A percentile compares a stretch with the other conserved stretches of the same genome.
Conservation (phyloP, 2,113 vertebrate genomes). For the Glaucomys volans region DNA sequence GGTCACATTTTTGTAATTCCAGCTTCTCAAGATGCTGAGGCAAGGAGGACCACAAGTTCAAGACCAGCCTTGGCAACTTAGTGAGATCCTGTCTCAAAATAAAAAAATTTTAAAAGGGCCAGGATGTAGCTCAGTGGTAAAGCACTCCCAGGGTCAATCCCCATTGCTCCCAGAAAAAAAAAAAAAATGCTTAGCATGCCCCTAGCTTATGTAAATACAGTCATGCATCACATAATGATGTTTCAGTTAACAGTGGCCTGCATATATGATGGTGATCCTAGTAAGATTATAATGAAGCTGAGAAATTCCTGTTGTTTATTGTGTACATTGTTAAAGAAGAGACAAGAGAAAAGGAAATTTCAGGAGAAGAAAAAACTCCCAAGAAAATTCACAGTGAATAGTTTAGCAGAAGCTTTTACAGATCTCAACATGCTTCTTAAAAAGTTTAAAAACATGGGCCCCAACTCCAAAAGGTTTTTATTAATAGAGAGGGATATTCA, state of each 20-base stretch:
- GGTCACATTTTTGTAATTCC: too few species aligned
- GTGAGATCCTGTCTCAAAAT: too few species aligned
- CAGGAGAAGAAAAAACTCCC: not conserved
- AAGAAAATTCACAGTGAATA: not conserved
- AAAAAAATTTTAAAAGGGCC: too few species aligned
- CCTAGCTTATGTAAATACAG: not conserved
- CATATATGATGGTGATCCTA: not conserved
- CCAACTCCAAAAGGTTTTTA: too few species aligned
- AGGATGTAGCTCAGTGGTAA: too few species aligned
- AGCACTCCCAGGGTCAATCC: too few species aligned
- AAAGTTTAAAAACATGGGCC: not conserved
- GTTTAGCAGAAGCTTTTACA: not conserved
- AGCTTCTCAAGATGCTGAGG: too few species aligned
- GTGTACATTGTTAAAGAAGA: not conserved
- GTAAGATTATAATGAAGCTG: not conserved
- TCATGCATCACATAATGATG: not conserved
- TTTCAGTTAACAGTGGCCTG: not conserved
- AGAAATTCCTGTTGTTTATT: not conserved
- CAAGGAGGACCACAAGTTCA: too few species aligned
- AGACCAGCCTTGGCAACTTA: too few species aligned
- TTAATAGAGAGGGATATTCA: not conserved
- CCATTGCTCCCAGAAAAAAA: too few species aligned
- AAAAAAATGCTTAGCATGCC: not conserved
- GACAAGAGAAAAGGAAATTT: not conserved
- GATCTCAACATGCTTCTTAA: not conserved